Percentiles rank a stretch among this genome's conserved stretches.
These are phyloP conservation scores for Pandion haliaetus DNA, from an alignment of 2,113 vertebrate species.

Conservation along the genomic window DNA sequence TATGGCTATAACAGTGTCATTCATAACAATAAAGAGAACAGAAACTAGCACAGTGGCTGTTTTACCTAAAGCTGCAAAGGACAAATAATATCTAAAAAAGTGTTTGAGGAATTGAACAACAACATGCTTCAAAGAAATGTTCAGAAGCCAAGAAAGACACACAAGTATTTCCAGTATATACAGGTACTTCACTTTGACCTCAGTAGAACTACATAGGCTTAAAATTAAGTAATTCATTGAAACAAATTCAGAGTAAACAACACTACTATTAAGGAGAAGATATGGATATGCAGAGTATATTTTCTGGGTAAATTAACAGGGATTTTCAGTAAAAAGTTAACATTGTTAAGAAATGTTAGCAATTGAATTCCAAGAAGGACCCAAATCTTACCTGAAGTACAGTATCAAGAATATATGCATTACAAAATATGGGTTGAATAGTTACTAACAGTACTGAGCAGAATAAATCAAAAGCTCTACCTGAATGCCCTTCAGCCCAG, in stretches of 20 bases:
- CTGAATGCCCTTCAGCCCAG: not conserved
- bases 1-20: not conserved
- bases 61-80: not conserved
- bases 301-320: not conserved
- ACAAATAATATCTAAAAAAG: not conserved
- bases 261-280: not conserved
- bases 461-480: not conserved
- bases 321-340: not conserved
- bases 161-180: not conserved
- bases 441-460: not conserved
- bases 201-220: not conserved
- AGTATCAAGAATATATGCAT: not conserved
- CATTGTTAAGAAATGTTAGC: not conserved
- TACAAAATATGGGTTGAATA: not conserved
- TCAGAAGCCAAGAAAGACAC: not conserved
- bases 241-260: not conserved
- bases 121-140: not conserved
- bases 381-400: not conserved
- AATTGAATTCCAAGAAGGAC: not conserved
- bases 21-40: not conserved
- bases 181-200: not conserved
- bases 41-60: not conserved
- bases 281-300: not conserved
- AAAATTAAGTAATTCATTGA: not conserved
- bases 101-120: not conserved